These are phyloP conservation scores for Drosophila crucigera DNA, from an alignment of 2,888 invertebrate genomes.

Conservation along the genomic window DNA sequence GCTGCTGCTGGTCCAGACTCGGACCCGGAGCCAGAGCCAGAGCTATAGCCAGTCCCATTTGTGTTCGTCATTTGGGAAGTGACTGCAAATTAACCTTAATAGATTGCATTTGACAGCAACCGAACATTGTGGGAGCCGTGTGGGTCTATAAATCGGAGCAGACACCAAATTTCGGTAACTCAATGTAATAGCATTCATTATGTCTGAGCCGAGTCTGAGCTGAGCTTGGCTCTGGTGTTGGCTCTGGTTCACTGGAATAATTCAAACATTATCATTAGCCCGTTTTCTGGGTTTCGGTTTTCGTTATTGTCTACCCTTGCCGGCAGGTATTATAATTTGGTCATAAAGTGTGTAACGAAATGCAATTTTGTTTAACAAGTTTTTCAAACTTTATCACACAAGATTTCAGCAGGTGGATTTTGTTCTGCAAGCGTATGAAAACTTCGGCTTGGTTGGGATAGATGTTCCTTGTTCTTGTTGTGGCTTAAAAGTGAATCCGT, in stretches of 20 bases:
- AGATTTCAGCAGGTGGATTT: neutral
- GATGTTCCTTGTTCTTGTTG: slow-evolving; percentile 17
- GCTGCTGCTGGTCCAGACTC: neutral
- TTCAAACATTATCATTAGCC: slow-evolving; percentile 75
- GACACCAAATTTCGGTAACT: slow-evolving; percentile 7
- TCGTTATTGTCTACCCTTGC: neutral
- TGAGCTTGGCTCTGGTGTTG: neutral
- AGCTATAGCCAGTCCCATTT: slow-evolving; percentile 43
- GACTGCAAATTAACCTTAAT: slow-evolving; percentile 78
- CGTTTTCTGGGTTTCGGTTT: slow-evolving; percentile 50
- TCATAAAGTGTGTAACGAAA: neutral
- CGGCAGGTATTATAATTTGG: neutral
- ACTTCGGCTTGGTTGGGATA: neutral
- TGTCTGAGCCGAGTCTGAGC: slow-evolving; percentile 21
- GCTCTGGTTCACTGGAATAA: slow-evolving; percentile 51
- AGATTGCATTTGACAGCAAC: slow-evolving; percentile 77
- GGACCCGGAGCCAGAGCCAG: neutral
- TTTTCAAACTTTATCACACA: neutral
- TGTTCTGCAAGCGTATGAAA: neutral
- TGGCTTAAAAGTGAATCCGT: slow-evolving; percentile 68
- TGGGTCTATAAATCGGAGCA: slow-evolving; percentile 58
- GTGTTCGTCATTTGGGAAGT: slow-evolving; percentile 77
- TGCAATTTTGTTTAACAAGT: neutral
- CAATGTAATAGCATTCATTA: slow-evolving; percentile 69
- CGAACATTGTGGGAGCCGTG: slow-evolving; percentile 64